These are phyloP conservation scores for Parnassius glacialis DNA, from an alignment of 2,888 invertebrate species.

Conservation along the genomic window DNA sequence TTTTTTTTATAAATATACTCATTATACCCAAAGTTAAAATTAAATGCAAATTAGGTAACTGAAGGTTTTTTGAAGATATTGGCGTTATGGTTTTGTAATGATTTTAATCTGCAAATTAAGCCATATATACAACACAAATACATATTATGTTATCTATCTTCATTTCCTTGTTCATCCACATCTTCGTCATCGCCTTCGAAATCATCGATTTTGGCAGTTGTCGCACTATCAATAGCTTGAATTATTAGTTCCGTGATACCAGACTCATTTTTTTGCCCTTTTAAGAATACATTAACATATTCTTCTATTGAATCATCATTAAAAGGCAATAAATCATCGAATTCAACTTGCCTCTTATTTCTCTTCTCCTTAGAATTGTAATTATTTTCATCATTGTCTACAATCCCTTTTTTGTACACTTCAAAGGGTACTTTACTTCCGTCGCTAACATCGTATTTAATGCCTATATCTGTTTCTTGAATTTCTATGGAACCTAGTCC, in stretches of 20 bases:
- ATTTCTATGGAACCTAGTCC: slow-evolving; percentile 77
- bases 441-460: slow-evolving; percentile 80
- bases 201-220: slow-evolving; percentile 48
- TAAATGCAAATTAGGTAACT: slow-evolving; percentile 36
- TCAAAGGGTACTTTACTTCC: slow-evolving; percentile 76
- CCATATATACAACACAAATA: neutral
- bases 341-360: slow-evolving; percentile 58
- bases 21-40: slow-evolving; percentile 13
- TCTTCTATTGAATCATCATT: slow-evolving; percentile 70
- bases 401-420: slow-evolving; percentile 82
- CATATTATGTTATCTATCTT: slow-evolving; percentile 32
- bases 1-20: neutral
- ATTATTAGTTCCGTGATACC: slow-evolving; percentile 65
- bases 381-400: slow-evolving; percentile 74
- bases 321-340: slow-evolving; percentile 69
- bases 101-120: slow-evolving; percentile 28
- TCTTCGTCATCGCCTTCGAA: slow-evolving; percentile 49
- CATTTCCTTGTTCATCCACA: neutral
- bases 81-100: slow-evolving; percentile 49
- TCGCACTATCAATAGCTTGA: slow-evolving; percentile 63
- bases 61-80: slow-evolving; percentile 41
- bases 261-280: slow-evolving; percentile 62
- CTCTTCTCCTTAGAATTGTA: slow-evolving; percentile 45
- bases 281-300: slow-evolving; percentile 63
- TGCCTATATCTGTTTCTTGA: slow-evolving; percentile 80